A percentile compares a stretch with the other conserved stretches of the same genome.
These are phyloP conservation scores for Rhagium mordax DNA, from an alignment of 2,888 invertebrate species.

Conservation along the genomic window DNA sequence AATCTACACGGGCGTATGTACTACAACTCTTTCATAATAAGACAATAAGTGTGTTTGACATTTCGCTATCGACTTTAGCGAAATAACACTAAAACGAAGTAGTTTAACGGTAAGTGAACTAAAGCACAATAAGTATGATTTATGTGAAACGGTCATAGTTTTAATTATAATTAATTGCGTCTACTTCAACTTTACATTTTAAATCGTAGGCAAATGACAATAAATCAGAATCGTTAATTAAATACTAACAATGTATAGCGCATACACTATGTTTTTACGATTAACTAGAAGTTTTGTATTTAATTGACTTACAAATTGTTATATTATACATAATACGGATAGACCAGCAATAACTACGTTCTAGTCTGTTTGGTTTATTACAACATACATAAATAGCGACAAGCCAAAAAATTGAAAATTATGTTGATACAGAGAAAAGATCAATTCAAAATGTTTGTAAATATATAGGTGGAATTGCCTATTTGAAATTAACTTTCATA, in stretches of 20 bases:
- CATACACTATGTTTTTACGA: background rate
- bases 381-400: background rate
- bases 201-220: background rate
- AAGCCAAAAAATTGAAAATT: too few species aligned
- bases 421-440: too few species aligned
- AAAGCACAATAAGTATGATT: background rate
- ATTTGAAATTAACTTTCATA: too few species aligned
- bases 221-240: background rate
- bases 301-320: constrained; percentile 41
- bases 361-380: background rate
- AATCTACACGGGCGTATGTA: constrained; percentile 41
- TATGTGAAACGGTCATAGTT: background rate
- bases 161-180: background rate
- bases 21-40: constrained; percentile 40
- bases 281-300: constrained; percentile 20
- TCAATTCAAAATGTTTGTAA: too few species aligned
- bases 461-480: too few species aligned
- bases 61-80: background rate
- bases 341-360: background rate
- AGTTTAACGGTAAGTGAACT: background rate
- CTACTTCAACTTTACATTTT: background rate
- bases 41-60: constrained; percentile 5
- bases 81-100: background rate
- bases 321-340: constrained; percentile 35
- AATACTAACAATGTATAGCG: background rate